phyloP scores from a whole-genome alignment of 1,140 invertebrate genomes.

The Pseudomyrmex concolor region DNA sequence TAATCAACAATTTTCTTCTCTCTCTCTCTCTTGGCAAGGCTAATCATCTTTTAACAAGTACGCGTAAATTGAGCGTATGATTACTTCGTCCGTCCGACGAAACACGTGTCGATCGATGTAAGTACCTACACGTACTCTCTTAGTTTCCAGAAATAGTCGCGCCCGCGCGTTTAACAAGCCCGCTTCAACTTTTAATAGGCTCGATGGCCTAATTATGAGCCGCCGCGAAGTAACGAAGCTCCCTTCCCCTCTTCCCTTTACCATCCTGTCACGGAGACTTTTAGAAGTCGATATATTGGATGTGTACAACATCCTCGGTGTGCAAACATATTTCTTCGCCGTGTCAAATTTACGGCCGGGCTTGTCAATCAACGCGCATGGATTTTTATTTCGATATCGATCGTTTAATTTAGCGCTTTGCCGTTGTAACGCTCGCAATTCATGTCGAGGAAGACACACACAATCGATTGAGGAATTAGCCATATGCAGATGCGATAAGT shows the following conservation, averaged over 20 bases:
- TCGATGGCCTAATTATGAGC: constrained; percentile 80
- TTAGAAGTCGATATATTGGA: constrained; percentile 4
- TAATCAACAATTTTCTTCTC: constrained; percentile 42
- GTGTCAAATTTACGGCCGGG: too few relatives aligned
- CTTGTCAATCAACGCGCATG: background rate
- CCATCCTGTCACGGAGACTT: constrained; percentile 32
- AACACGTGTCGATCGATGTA: constrained; percentile 55
- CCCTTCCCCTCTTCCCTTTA: too few relatives aligned
- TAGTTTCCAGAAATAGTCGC: constrained; percentile 72
- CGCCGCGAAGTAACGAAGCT: constrained; percentile 59
- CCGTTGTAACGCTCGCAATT: background rate
- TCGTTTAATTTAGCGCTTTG: background rate
- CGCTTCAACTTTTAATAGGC: constrained; percentile 80
- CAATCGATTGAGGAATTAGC: background rate
- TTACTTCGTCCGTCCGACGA: constrained; percentile 37
- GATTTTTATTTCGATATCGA: background rate
- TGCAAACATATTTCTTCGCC: background rate
- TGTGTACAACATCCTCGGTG: background rate
- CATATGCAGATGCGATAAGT: constrained; percentile 3
- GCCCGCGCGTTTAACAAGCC: constrained; percentile 69
- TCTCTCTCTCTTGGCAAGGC: background rate
- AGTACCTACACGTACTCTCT: constrained; percentile 39
- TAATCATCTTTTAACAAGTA: constrained; percentile 53
- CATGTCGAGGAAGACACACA: background rate
- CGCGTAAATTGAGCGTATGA: constrained; percentile 50